phyloP scores from a whole-genome alignment of 1,140 invertebrate genomes.

The Armadillidium nasatum region DNA sequence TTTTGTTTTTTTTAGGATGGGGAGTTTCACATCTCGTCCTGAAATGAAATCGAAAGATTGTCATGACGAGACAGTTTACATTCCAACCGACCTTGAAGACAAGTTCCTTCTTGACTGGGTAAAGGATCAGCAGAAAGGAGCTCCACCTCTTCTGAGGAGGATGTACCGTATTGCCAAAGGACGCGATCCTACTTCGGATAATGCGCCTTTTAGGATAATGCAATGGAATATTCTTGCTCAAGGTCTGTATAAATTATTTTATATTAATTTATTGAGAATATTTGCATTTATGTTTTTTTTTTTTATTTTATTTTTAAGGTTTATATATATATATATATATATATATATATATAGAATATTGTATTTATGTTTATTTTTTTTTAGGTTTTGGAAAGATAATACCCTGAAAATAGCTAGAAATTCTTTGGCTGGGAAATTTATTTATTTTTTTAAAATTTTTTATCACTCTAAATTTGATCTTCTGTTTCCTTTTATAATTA shows the following conservation, averaged over 20 bases:
- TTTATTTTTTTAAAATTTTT: no score
- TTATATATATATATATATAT: no score
- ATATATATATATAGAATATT: no score
- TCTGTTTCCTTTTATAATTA: no score
- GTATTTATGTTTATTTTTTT: no score
- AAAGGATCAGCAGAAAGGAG: slow-evolving; percentile 53
- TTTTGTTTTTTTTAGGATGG: slow-evolving; percentile 63
- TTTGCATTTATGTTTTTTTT: no score
- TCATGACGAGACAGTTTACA: slow-evolving; percentile 59
- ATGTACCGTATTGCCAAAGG: slow-evolving; percentile 12
- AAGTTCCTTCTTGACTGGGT: slow-evolving; percentile 55
- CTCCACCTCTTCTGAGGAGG: slow-evolving; percentile 51
- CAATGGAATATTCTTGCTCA: slow-evolving; percentile 74
- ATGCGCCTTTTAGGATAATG: slow-evolving; percentile 56
- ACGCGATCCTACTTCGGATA: slow-evolving; percentile 9
- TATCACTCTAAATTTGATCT: no score
- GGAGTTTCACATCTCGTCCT: slow-evolving; percentile 64
- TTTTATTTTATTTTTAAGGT: no score
- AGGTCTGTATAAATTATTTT: slow-evolving; percentile 53
- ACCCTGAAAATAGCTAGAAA: no score
- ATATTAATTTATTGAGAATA: no score
- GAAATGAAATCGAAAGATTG: slow-evolving; percentile 62
- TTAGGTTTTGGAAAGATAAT: no score
- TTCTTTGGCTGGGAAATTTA: no score
- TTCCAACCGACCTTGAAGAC: slow-evolving; percentile 53